Percentiles rank a stretch among this genome's conserved stretches.
Evolutionary conservation across 1,140 invertebrate species (phyloP).

Genomic region (Anastrepha obliqua): DNA sequence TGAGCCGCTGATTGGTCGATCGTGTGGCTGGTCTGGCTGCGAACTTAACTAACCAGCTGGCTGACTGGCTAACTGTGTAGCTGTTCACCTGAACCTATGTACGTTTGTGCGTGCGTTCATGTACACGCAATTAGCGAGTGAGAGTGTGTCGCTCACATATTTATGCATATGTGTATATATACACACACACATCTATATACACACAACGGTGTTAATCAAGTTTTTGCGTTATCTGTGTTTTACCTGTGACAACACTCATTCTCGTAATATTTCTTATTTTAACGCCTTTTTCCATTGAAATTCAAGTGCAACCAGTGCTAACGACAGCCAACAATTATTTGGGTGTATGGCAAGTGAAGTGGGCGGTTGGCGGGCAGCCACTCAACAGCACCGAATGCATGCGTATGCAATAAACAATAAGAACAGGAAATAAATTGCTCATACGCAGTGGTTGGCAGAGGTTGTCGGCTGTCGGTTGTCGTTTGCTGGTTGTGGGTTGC

Average conservation of each 20-base stretch:
- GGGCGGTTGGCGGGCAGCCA: not conserved
- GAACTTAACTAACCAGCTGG: slow-evolving; percentile 13
- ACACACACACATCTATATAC: not conserved
- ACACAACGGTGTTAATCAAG: not conserved
- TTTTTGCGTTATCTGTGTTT: not conserved
- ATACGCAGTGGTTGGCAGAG: not conserved
- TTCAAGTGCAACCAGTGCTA: slow-evolving; percentile 48
- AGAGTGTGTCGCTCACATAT: not conserved
- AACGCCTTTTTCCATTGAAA: slow-evolving; percentile 49
- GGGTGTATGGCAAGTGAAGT: not conserved
- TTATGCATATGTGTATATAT: not conserved
- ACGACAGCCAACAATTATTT: not conserved
- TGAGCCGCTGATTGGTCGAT: slow-evolving; percentile 44
- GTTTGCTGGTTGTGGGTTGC: no score
- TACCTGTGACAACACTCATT: slow-evolving; percentile 3
- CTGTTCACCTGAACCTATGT: not conserved
- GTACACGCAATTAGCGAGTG: not conserved
- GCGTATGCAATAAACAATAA: slow-evolving; percentile 11
- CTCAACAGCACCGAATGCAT: not conserved
- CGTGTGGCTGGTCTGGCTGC: not conserved
- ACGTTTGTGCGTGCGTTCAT: not conserved
- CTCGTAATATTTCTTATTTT: slow-evolving; percentile 11
- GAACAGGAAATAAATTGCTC: slow-evolving; percentile 51
- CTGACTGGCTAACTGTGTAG: not conserved
- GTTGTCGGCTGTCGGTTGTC: no score